Evolutionary conservation across 2,797 vertebrate species (phyloP).

Genomic region (Nyctibius grandis): DNA sequence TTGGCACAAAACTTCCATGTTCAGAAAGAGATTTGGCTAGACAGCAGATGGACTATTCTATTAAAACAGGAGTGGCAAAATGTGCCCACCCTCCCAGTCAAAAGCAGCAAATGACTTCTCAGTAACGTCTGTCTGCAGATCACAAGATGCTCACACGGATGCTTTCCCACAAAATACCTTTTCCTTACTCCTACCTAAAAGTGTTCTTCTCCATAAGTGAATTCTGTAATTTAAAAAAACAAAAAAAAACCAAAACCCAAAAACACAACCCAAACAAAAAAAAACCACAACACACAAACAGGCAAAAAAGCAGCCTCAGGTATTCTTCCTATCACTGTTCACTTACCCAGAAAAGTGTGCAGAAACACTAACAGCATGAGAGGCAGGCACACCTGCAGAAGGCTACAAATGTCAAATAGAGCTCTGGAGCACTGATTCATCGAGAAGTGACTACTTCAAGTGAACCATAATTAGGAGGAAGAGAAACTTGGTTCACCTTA

Average conservation of each 20-base stretch:
- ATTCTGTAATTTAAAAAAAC: background rate
- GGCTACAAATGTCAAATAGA: background rate
- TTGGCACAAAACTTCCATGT: constrained; percentile 12
- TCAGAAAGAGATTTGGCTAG: background rate
- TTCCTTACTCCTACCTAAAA: background rate
- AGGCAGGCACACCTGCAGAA: background rate
- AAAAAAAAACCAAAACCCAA: too few species aligned
- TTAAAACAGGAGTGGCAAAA: constrained; percentile 3
- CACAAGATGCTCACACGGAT: background rate
- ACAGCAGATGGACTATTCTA: constrained; percentile 42
- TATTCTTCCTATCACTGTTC: background rate
- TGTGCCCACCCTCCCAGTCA: background rate
- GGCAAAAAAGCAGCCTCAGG: background rate
- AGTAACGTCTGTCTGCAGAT: background rate
- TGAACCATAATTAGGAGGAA: background rate
- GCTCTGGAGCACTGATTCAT: background rate
- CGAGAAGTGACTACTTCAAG: background rate
- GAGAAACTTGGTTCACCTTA: background rate
- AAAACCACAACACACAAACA: too few species aligned
- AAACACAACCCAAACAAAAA: too few species aligned
- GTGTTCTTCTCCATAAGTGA: background rate
- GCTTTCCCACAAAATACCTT: background rate
- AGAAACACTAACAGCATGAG: background rate
- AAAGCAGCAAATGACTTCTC: background rate
- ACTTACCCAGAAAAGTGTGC: background rate